Evolutionary conservation across 2,113 vertebrate species (phyloP), one percentile per base, ranked within the genome.

Genomic region (Lampris incognitus): DNA sequence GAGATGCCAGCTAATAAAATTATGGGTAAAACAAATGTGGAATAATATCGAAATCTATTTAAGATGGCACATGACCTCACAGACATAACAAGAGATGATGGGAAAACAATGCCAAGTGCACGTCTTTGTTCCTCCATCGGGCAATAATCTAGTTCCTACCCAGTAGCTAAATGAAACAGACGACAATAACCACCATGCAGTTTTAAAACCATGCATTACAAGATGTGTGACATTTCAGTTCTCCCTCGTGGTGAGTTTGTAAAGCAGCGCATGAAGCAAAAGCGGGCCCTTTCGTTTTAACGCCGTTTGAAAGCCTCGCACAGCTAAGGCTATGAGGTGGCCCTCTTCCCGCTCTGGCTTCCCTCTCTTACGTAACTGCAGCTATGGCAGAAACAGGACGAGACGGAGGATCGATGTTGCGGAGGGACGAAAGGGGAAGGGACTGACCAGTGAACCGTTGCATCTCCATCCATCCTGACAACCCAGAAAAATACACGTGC

Each of bases 331-430:
- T 38, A 11, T 76, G 66, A 87, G 63, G 77, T 59, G 66, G 69
- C 57, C 71, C 84, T 83, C 85, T 84, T 71, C 77, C 79, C 69
- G 77, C 77, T 75, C 9, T 38, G 13, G 57, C 55, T 72, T 3
- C 63, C 65, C 52, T 74, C 81, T 79, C 77, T 89, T 85, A 84
- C 84, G 87, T 86, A 86, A 87, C 85, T 56, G 68, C 62, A 66
- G 74, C 67, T 46, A 69, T 54, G 68, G 64, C 40, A 54, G 52
- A 39, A 44, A 57, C 64, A 46, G 61, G 58, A 46, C 6, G 70
- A 69, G 64, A 76, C 40, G 56, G 37, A 50, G 64, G 77, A 64
- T 79, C 54, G 80, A 85, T 71, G 77, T 48, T 71, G 62, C 38
- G 49, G 55, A 74, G 44, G 38, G 49, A 40, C 62, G 67, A 71